These are phyloP conservation scores for Cantharis nigra DNA, from an alignment of 2,888 invertebrate genomes.

Conservation along the genomic window DNA sequence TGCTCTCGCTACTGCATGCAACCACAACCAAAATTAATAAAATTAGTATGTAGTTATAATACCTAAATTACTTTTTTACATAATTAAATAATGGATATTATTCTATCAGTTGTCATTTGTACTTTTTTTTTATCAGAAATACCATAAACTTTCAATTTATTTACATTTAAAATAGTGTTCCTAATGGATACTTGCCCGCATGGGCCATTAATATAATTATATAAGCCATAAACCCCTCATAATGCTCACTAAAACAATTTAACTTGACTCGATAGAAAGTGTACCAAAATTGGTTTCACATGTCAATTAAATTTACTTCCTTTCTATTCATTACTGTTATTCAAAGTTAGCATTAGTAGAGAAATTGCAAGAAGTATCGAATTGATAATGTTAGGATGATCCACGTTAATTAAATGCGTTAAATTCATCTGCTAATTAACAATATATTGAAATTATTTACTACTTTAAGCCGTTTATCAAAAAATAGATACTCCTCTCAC, in stretches of 20 bases:
- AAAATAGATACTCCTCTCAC: too few relatives aligned
- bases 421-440: too few relatives aligned
- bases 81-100: not conserved
- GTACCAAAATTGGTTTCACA: not conserved
- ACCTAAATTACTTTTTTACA: not conserved
- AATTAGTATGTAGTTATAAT: not conserved
- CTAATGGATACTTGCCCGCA: not conserved
- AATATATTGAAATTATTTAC: too few relatives aligned
- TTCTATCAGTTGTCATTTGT: not conserved
- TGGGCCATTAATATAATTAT: not conserved
- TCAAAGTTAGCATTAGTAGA: too few relatives aligned
- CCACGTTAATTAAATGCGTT: too few relatives aligned
- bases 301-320: not conserved
- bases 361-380: too few relatives aligned
- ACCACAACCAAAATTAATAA: conserved; percentile 37
- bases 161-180: not conserved
- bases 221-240: not conserved
- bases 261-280: not conserved
- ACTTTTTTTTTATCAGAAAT: not conserved
- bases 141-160: not conserved
- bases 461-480: too few relatives aligned
- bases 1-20: conserved; percentile 54
- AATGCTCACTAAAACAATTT: not conserved
- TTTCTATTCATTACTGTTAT: not conserved
- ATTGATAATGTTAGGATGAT: too few relatives aligned